Evolutionary conservation across 1,140 invertebrate genomes (phyloP).

Genomic region (Gyrodactylus bullatarudis): DNA sequence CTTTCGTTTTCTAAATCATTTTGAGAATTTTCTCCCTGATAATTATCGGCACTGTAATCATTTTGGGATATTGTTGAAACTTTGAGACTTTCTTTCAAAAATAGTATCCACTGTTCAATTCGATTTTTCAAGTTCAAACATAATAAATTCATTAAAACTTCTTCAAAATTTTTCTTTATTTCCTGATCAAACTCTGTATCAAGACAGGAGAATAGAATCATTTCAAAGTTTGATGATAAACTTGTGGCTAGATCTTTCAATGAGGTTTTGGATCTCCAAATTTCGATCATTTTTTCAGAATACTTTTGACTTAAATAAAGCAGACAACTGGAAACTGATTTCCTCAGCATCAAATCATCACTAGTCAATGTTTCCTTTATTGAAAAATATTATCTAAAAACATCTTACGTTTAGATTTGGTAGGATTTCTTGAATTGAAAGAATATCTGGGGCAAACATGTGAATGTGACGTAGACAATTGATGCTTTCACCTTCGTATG

Average conservation of each 20-base stretch:
- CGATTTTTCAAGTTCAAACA: background rate
- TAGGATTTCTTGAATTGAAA: background rate
- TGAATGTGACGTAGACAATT: conserved; percentile 80
- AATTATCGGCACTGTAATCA: too few species aligned
- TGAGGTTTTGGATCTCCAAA: background rate
- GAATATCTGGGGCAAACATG: conserved; percentile 49
- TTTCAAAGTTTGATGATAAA: background rate
- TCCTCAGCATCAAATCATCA: background rate
- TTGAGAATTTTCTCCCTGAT: background rate
- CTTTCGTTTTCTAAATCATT: background rate
- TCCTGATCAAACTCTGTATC: background rate
- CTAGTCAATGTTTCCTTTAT: too few species aligned
- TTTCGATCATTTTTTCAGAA: background rate
- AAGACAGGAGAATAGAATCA: background rate
- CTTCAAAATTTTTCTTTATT: background rate
- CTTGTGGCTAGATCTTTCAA: background rate
- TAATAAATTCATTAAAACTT: background rate
- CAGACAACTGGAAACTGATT: background rate
- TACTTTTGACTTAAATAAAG: background rate
- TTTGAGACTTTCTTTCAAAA: background rate
- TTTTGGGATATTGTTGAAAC: background rate
- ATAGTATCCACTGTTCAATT: background rate
- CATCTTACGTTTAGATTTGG: background rate
- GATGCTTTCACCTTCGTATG: conserved; percentile 73
- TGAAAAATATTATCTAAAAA: too few species aligned